phyloP scores from a whole-genome alignment of 23 tunicate genomes.

The Phallusia fumigata region DNA sequence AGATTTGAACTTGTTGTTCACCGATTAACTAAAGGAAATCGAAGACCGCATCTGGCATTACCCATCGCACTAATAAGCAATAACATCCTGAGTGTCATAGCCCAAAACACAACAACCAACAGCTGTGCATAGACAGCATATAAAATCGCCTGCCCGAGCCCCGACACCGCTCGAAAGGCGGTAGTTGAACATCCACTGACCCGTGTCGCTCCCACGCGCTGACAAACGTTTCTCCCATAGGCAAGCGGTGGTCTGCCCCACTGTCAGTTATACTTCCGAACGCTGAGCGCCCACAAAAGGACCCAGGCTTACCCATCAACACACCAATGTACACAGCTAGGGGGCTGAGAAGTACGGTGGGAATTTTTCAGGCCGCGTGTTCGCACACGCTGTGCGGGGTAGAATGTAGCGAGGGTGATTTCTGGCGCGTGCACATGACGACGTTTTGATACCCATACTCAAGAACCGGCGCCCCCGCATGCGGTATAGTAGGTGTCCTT shows the following conservation, averaged over 20 bases:
- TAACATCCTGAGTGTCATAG: constrained; percentile 6
- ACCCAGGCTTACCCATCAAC: constrained; percentile 10
- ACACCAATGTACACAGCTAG: neutral
- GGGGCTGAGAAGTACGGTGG: neutral
- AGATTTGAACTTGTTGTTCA: too few species aligned
- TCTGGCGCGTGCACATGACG: neutral
- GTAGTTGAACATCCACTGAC: neutral
- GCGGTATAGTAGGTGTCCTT: too few species aligned
- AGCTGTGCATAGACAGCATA: neutral
- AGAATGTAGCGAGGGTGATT: constrained; percentile 8
- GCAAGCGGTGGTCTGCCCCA: neutral
- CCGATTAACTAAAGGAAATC: too few species aligned
- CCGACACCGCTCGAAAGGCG: neutral
- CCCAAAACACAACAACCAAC: neutral
- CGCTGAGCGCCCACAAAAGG: neutral
- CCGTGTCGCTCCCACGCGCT: neutral
- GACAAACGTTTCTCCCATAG: neutral
- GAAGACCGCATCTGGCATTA: too few species aligned
- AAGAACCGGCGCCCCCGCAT: too few species aligned
- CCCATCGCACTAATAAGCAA: neutral
- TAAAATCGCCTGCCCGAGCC: neutral
- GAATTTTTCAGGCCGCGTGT: neutral
- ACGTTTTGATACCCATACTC: neutral
- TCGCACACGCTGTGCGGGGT: neutral
- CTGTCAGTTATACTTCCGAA: constrained; percentile 10